A percentile compares a stretch with the other conserved stretches of the same genome.
Conservation (phyloP, 2,113 vertebrate species). For the Ochotona curzoniae region DNA sequence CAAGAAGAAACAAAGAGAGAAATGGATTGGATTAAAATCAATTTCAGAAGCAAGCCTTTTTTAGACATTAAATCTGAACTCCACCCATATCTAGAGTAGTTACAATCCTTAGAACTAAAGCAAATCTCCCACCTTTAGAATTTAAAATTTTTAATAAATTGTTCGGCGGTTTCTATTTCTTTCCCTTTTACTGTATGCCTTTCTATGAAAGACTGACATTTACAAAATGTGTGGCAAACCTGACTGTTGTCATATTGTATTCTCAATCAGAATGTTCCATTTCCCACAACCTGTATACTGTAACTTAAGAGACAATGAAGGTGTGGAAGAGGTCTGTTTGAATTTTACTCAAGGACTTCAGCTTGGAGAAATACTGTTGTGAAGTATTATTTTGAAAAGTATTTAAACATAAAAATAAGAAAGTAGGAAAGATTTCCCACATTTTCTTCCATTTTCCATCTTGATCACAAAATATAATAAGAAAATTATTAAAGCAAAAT, state of each 20-base stretch:
- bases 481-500: constrained; percentile 24
- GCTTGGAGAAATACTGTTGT: background rate
- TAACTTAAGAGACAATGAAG: background rate
- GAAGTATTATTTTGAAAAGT: background rate
- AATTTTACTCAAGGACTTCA: constrained; percentile 25
- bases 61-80: background rate
- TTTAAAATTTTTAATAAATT: constrained; percentile 55
- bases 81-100: background rate
- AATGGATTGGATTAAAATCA: background rate
- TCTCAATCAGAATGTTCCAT: background rate
- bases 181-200: background rate
- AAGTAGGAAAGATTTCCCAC: background rate
- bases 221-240: background rate
- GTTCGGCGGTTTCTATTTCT: background rate
- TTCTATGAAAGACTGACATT: background rate
- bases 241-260: background rate
- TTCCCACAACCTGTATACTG: background rate
- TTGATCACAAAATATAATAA: constrained; percentile 41
- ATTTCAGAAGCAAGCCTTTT: background rate
- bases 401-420: constrained; percentile 23
- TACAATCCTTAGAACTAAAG: background rate
- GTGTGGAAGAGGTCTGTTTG: background rate
- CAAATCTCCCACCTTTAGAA: constrained; percentile 22
- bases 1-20: constrained; percentile 23
- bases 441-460: constrained; percentile 8